Conservation (phyloP, 2,888 invertebrate species). For the Amorpha juglandis region DNA sequence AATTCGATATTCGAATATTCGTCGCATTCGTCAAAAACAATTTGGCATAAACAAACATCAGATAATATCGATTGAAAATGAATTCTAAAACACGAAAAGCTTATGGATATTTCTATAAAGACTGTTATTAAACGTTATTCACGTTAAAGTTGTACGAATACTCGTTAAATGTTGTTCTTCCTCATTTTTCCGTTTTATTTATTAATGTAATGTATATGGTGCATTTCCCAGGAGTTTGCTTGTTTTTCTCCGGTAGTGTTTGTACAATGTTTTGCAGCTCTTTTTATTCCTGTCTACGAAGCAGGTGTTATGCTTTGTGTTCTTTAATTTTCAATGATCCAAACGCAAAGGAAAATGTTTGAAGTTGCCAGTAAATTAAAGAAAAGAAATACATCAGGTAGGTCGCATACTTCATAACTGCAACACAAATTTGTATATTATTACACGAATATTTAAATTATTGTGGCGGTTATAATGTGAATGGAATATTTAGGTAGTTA, state of each 20-base stretch:
- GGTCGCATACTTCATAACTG: too few species aligned
- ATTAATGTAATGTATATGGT: conserved; percentile 22
- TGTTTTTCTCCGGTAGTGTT: conserved; percentile 8
- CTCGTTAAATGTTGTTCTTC: conserved; percentile 2
- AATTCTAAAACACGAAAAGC: neutral
- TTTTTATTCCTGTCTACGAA: conserved; percentile 2
- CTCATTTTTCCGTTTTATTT: conserved; percentile 14
- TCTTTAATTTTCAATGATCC: neutral
- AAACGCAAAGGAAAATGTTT: neutral
- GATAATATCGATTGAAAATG: too few species aligned
- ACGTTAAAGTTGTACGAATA: neutral
- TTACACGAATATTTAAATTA: too few species aligned
- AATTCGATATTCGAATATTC: too few species aligned
- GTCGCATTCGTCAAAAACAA: too few species aligned
- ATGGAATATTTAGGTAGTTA: neutral
- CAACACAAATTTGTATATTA: too few species aligned
- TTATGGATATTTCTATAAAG: neutral
- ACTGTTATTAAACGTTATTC: conserved; percentile 3
- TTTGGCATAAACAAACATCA: too few species aligned
- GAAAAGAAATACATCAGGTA: too few species aligned
- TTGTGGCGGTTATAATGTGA: neutral
- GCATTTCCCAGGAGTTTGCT: conserved; percentile 13
- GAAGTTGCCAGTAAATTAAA: neutral
- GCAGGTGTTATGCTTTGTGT: conserved; percentile 17
- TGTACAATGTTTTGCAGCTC: conserved; percentile 3